Evolutionary conservation across 2,888 invertebrate species (phyloP).

Genomic region (Diloba caeruleocephala): DNA sequence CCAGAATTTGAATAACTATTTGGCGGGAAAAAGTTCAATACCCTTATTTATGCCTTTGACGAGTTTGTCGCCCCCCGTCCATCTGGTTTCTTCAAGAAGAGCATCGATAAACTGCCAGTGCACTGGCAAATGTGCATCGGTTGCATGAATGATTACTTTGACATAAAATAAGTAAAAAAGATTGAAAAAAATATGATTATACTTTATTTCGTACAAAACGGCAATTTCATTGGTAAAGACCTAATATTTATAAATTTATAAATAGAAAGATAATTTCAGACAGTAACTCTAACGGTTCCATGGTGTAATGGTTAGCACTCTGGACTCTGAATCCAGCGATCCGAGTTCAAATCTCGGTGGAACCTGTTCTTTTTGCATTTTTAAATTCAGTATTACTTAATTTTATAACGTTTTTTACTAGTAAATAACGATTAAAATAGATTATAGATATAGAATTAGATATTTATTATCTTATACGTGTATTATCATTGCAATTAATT

Average conservation of each 20-base stretch:
- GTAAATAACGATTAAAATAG: background rate
- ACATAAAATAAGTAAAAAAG: too few relatives aligned
- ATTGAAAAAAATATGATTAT: too few relatives aligned
- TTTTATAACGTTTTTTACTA: background rate
- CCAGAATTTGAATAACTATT: too few relatives aligned
- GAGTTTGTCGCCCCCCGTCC: too few relatives aligned
- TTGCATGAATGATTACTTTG: too few relatives aligned
- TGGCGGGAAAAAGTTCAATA: too few relatives aligned
- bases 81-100: too few relatives aligned
- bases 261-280: background rate
- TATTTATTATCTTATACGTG: background rate
- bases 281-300: constrained; percentile 82
- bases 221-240: background rate
- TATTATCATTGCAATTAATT: too few relatives aligned
- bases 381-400: background rate
- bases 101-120: too few relatives aligned
- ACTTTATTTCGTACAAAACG: too few relatives aligned
- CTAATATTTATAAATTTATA: background rate
- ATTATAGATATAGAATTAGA: background rate
- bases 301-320: constrained; percentile 94
- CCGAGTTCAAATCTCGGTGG: constrained; percentile 95
- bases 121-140: too few relatives aligned
- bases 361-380: constrained; percentile 78
- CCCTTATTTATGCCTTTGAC: too few relatives aligned
- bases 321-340: constrained; percentile 94